phyloP scores from a whole-genome alignment of 64 coral and sea anemone species.

The Stylophora pistillata region DNA sequence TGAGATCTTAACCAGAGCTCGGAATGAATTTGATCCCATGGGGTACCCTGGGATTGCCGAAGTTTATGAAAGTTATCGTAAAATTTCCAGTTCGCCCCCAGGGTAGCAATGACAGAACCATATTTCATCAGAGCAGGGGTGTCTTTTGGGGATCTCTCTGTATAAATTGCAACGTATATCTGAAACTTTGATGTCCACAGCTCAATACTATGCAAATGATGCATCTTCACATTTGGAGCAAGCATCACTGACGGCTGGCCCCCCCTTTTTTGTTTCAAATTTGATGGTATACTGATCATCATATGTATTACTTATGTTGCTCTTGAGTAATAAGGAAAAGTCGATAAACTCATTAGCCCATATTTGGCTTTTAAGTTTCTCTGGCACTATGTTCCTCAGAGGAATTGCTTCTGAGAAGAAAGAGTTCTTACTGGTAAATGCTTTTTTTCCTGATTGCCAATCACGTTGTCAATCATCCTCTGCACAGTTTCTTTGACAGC shows the following conservation, averaged over 20 bases:
- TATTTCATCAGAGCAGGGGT: slow-evolving; percentile 64
- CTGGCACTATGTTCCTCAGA: not conserved
- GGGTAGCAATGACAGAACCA: slow-evolving; percentile 25
- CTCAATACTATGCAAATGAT: not conserved
- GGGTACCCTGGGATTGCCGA: no score
- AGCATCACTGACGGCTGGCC: no score
- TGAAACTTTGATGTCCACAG: slow-evolving; percentile 53
- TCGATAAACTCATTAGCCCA: slow-evolving; percentile 1
- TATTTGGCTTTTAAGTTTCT: slow-evolving; percentile 19
- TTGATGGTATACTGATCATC: no score
- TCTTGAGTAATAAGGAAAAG: not conserved
- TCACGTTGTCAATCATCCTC: no score
- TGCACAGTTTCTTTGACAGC: no score
- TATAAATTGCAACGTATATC: slow-evolving; percentile 44
- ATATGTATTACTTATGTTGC: no score
- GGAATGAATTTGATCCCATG: no score
- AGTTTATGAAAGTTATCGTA: slow-evolving; percentile 53
- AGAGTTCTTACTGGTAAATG: slow-evolving; percentile 28
- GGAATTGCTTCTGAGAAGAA: not conserved
- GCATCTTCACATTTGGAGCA: no score
- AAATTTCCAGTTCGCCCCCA: slow-evolving; percentile 41
- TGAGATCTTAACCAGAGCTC: not conserved
- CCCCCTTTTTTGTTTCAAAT: no score
- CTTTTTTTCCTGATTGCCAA: no score
- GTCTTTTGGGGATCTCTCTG: slow-evolving; percentile 10